Evolutionary conservation across 2,113 vertebrate species (phyloP).

Genomic region (Dryoscopus gambensis): DNA sequence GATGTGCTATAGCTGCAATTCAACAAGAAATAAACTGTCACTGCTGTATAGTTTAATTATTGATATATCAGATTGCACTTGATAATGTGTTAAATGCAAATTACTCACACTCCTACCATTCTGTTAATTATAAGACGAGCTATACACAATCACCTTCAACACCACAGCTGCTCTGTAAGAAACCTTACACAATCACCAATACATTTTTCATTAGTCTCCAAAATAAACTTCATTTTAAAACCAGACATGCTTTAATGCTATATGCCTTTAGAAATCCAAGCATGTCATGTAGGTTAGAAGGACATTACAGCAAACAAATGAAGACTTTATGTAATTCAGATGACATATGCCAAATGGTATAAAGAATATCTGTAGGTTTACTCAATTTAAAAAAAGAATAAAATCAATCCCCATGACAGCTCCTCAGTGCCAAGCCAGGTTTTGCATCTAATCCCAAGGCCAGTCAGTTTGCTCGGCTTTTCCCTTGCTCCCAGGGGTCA

Average conservation of each 20-base stretch:
- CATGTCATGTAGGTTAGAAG: background rate
- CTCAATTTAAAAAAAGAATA: background rate
- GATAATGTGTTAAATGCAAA: background rate
- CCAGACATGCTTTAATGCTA: background rate
- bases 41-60: background rate
- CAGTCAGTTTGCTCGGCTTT: background rate
- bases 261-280: background rate
- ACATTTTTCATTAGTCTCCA: background rate
- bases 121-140: background rate
- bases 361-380: background rate
- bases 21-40: background rate
- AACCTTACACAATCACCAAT: background rate
- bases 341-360: background rate
- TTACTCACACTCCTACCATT: background rate
- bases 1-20: background rate
- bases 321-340: background rate
- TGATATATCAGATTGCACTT: background rate
- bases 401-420: background rate
- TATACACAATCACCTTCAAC: background rate
- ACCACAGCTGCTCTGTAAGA: background rate
- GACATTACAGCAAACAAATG: background rate
- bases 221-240: background rate
- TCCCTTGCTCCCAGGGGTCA: background rate
- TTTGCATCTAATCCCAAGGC: background rate
- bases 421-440: background rate